Evolutionary conservation across 2,888 invertebrate genomes (phyloP).

Genomic region (Acleris literana): DNA sequence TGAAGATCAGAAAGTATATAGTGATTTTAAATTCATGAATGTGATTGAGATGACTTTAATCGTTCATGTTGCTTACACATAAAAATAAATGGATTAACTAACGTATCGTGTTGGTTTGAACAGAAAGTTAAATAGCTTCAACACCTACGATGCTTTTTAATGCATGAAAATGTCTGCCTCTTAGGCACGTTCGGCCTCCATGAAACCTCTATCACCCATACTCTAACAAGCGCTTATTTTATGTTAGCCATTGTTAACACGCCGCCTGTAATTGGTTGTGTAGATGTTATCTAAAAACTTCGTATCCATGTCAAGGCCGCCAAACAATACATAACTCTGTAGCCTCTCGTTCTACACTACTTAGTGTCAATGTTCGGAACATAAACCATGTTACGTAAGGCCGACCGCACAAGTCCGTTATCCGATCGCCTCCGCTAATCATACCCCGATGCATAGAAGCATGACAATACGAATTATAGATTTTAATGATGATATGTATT

Average conservation of each 20-base stretch:
- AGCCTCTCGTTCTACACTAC: slow-evolving; percentile 57
- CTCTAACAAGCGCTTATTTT: slow-evolving; percentile 46
- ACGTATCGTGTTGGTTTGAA: too few species aligned
- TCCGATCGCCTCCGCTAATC: slow-evolving; percentile 28
- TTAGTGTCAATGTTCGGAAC: slow-evolving; percentile 51
- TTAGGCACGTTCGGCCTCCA: slow-evolving; percentile 23
- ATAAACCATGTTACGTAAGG: slow-evolving; percentile 36
- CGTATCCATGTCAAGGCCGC: slow-evolving; percentile 74
- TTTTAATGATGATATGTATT: neutral
- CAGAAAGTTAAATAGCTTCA: too few species aligned
- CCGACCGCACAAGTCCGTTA: slow-evolving; percentile 30
- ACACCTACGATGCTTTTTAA: too few species aligned
- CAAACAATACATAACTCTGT: slow-evolving; percentile 62
- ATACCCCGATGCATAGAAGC: slow-evolving; percentile 18
- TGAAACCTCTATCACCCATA: slow-evolving; percentile 12
- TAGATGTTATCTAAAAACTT: slow-evolving; percentile 68
- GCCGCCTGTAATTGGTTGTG: slow-evolving; percentile 64
- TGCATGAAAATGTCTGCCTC: neutral
- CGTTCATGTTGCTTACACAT: too few species aligned
- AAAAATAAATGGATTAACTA: too few species aligned
- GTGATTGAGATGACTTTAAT: neutral
- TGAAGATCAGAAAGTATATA: neutral
- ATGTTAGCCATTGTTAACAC: slow-evolving; percentile 66
- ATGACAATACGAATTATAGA: slow-evolving; percentile 6
- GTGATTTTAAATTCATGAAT: neutral